phyloP scores from a whole-genome alignment of 2,888 invertebrate species.

The Camponotus fellah region DNA sequence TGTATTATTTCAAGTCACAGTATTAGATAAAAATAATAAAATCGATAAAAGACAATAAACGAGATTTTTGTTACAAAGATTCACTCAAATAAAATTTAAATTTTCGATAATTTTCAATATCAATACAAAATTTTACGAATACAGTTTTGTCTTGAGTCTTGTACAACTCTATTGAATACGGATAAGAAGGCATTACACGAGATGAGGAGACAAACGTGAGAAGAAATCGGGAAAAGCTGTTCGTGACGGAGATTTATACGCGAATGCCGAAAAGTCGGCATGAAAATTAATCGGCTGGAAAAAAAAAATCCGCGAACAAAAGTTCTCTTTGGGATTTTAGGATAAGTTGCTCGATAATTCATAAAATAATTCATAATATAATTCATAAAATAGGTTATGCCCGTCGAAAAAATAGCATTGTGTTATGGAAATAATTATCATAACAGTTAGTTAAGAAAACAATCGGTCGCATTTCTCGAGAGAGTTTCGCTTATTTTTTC shows the following conservation, averaged over 20 bases:
- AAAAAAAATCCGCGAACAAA: conserved; percentile 13
- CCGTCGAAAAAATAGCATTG: conserved; percentile 8
- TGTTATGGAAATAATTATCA: conserved; percentile 43
- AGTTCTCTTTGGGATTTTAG: conserved; percentile 37
- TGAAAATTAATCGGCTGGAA: conserved; percentile 37
- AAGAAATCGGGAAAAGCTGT: conserved; percentile 21
- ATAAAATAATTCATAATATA: neutral
- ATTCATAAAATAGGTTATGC: conserved; percentile 5
- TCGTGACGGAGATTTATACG: conserved; percentile 58
- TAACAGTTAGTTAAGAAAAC: conserved; percentile 36
- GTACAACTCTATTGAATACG: no score
- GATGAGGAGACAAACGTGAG: conserved; percentile 15
- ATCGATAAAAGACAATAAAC: no score
- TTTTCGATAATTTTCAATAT: no score
- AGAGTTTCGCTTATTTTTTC: conserved; percentile 34
- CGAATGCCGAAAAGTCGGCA: conserved; percentile 27
- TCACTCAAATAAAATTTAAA: no score
- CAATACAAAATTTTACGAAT: no score
- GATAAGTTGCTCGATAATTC: conserved; percentile 54
- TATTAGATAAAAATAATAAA: no score
- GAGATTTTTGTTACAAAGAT: no score
- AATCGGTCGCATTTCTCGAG: conserved; percentile 5
- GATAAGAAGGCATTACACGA: no score
- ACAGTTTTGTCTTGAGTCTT: no score
- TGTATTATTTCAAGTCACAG: no score